Evolutionary conservation across 1,140 invertebrate genomes (phyloP).

Genomic region (Papilio aristodemus): DNA sequence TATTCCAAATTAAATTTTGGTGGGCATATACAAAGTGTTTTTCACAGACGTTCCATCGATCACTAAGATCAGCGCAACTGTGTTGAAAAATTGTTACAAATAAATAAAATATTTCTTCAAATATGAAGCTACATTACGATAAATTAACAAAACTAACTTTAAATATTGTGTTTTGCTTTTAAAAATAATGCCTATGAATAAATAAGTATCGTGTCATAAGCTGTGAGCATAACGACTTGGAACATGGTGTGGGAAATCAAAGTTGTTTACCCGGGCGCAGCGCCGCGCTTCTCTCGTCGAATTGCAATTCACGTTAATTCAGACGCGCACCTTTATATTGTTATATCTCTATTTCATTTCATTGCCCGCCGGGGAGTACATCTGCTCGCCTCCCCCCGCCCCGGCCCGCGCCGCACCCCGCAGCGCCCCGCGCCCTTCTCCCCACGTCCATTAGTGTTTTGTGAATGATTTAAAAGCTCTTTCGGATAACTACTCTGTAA

Average conservation of each 20-base stretch:
- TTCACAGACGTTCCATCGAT: not conserved
- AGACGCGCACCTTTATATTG: constrained; percentile 76
- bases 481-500: constrained; percentile 80
- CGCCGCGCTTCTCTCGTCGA: constrained; percentile 37
- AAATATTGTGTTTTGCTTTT: not conserved
- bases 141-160: not conserved
- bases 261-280: not conserved
- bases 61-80: not conserved
- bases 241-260: constrained; percentile 9
- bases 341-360: constrained; percentile 79
- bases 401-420: not conserved
- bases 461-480: constrained; percentile 81
- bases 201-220: not conserved
- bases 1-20: not conserved
- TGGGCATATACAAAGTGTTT: not conserved
- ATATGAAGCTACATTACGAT: not conserved
- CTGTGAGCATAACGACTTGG: not conserved
- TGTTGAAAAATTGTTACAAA: not conserved
- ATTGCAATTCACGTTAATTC: constrained; percentile 73
- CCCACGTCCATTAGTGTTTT: constrained; percentile 80
- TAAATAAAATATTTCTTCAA: not conserved
- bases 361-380: constrained; percentile 75
- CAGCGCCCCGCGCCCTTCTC: constrained; percentile 50
- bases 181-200: not conserved
- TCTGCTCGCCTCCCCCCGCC: constrained; percentile 54